Evolutionary conservation across 2,113 vertebrate genomes (phyloP).

Genomic region (Bubo bubo): DNA sequence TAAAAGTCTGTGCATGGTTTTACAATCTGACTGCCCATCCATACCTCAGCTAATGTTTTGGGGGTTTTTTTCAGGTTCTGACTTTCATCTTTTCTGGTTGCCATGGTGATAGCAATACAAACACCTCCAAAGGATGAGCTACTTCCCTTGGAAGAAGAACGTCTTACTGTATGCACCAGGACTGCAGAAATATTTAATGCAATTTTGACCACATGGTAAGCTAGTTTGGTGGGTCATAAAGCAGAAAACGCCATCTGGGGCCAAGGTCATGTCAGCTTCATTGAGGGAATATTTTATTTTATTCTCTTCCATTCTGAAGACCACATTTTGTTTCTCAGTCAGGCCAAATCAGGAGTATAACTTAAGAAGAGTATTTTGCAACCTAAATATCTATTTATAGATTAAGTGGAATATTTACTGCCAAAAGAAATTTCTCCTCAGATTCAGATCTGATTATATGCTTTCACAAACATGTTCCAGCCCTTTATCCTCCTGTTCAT

Average conservation of each 20-base stretch:
- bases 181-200: constrained; percentile 39
- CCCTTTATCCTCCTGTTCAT: background rate
- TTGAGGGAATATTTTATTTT: background rate
- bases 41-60: background rate
- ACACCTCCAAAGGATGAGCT: constrained; percentile 57
- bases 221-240: constrained; percentile 54
- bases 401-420: background rate
- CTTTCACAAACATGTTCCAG: background rate
- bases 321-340: background rate
- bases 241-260: background rate
- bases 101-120: constrained; percentile 59
- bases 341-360: background rate
- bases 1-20: background rate
- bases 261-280: background rate
- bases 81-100: constrained; percentile 58
- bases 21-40: constrained; percentile 18
- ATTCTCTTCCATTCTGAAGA: background rate
- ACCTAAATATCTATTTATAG: background rate
- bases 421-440: background rate
- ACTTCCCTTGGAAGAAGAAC: constrained; percentile 1
- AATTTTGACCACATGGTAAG: constrained; percentile 57
- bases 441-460: background rate
- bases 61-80: background rate
- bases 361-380: background rate
- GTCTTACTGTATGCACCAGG: background rate